phyloP scores from a whole-genome alignment of 2,797 vertebrate species.

The Enteromius treurensis region DNA sequence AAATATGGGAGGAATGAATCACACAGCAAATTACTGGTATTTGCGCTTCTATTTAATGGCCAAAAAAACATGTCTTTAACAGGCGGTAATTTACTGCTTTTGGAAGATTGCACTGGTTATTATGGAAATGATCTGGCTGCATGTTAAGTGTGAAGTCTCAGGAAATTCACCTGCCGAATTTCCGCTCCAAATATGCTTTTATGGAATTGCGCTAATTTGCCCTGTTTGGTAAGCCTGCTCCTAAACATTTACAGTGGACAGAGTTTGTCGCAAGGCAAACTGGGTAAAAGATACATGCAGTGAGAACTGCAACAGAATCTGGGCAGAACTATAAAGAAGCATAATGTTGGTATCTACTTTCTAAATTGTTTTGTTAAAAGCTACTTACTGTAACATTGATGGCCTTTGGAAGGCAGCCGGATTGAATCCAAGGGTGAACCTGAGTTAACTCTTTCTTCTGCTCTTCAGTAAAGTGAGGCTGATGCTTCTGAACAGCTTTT shows the following conservation, averaged over 20 bases:
- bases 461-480: slow-evolving; percentile 78
- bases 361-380: not conserved
- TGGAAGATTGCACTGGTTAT: too few species aligned
- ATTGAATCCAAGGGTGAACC: slow-evolving; percentile 78
- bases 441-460: slow-evolving; percentile 77
- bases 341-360: not conserved
- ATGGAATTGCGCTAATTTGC: too few species aligned
- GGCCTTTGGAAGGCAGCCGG: slow-evolving; percentile 74
- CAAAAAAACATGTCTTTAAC: too few species aligned
- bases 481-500: slow-evolving; percentile 75
- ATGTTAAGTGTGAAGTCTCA: too few species aligned
- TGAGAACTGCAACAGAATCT: not conserved
- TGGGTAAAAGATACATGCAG: not conserved
- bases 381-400: slow-evolving; percentile 75
- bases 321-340: not conserved
- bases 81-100: too few species aligned
- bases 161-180: too few species aligned
- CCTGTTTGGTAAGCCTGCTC: too few species aligned
- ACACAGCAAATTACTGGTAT: too few species aligned
- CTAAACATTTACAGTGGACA: not conserved
- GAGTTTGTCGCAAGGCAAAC: not conserved
- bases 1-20: too few species aligned
- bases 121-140: too few species aligned
- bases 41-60: too few species aligned
- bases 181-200: too few species aligned